Percentiles rank a stretch among this genome's conserved stretches.
Conservation (phyloP, 2,113 vertebrate genomes). For the Festucalex cinctus region DNA sequence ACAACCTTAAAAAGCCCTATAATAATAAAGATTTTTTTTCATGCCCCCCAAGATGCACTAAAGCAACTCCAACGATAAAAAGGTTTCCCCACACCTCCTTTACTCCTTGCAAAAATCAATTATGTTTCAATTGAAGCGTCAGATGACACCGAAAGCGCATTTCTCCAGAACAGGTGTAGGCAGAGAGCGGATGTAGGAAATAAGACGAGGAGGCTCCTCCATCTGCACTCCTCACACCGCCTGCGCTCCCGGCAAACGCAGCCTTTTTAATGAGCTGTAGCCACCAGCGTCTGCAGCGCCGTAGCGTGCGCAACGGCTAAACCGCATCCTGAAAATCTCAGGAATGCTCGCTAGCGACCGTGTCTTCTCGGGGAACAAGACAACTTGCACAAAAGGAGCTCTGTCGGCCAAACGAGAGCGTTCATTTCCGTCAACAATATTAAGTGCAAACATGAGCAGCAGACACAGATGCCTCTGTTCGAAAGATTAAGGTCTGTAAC, state of each 20-base stretch:
- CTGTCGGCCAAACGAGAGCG: slow-evolving; percentile 43
- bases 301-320: slow-evolving; percentile 32
- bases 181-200: slow-evolving; percentile 54
- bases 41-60: not conserved
- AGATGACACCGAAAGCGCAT: slow-evolving; percentile 30
- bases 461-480: not conserved
- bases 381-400: slow-evolving; percentile 54
- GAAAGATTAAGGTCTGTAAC: not conserved
- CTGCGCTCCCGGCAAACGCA: slow-evolving; percentile 55
- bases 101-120: slow-evolving; percentile 22
- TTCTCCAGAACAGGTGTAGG: slow-evolving; percentile 54
- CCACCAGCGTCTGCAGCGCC: slow-evolving; percentile 38
- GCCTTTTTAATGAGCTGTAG: slow-evolving; percentile 57
- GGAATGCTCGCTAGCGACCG: slow-evolving; percentile 61
- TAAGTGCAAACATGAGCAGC: not conserved
- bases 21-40: not conserved
- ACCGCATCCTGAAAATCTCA: slow-evolving; percentile 70
- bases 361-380: slow-evolving; percentile 48
- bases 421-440: slow-evolving; percentile 23
- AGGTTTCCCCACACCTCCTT: not conserved
- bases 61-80: not conserved
- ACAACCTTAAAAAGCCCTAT: not conserved
- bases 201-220: slow-evolving; percentile 33
- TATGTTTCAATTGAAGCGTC: slow-evolving; percentile 43
- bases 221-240: slow-evolving; percentile 50